phyloP scores from a whole-genome alignment of 2,113 vertebrate species.

The Petrocephalus microphthalmus region DNA sequence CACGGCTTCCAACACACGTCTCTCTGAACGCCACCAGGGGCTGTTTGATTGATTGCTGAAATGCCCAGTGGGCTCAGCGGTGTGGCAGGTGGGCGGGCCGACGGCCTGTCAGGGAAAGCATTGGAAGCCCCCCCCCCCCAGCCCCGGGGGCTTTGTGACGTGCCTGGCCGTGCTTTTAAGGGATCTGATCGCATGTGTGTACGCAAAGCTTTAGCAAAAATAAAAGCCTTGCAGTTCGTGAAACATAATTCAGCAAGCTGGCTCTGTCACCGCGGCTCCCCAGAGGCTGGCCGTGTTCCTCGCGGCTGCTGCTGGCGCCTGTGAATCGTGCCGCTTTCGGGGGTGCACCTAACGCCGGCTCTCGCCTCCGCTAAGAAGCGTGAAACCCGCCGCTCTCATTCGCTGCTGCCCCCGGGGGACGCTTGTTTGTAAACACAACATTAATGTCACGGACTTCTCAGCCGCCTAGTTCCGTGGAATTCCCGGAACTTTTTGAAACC shows the following conservation, averaged over 20 bases:
- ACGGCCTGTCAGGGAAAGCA: conserved; percentile 9
- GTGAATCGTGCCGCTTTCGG: no score
- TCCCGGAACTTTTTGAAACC: background rate
- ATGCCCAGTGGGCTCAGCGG: conserved; percentile 17
- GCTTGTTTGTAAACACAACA: background rate
- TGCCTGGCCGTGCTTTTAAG: background rate
- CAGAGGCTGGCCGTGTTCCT: background rate
- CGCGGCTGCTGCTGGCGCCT: background rate
- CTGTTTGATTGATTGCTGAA: conserved; percentile 13
- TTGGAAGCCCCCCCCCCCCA: background rate
- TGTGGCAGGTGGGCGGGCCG: background rate
- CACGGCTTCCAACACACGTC: background rate
- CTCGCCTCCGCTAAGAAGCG: background rate
- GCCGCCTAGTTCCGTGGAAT: background rate
- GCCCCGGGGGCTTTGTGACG: background rate
- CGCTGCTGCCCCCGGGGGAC: background rate
- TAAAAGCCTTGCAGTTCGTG: background rate
- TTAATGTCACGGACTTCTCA: background rate
- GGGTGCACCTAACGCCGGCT: no score
- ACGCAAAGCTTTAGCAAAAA: background rate
- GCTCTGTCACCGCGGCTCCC: background rate
- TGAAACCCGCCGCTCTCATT: background rate
- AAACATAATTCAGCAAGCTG: background rate
- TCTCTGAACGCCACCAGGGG: background rate
- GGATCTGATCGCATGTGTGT: background rate